phyloP scores from a whole-genome alignment of 2,113 vertebrate genomes.

The Isichthys henryi region DNA sequence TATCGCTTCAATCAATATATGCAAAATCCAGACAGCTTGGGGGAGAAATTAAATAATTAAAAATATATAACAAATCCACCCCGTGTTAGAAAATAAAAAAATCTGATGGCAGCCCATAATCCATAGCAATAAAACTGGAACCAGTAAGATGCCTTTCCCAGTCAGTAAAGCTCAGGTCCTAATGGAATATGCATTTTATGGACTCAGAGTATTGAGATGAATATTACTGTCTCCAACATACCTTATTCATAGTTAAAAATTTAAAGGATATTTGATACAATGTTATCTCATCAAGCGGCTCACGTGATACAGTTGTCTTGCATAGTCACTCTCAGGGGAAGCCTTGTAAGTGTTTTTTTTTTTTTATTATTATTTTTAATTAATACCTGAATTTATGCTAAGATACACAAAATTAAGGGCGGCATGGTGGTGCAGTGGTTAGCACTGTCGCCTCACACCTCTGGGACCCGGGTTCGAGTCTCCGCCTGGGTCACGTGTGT shows the following conservation, averaged over 20 bases:
- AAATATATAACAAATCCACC: not conserved
- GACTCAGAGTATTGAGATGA: slow-evolving; percentile 64
- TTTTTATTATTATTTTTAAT: not conserved
- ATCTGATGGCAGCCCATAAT: not conserved
- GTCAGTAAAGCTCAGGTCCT: not conserved
- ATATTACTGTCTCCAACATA: slow-evolving; percentile 82
- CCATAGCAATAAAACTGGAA: not conserved
- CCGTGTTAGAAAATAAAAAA: not conserved
- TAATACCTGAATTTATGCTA: not conserved
- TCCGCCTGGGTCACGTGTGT: too few species aligned
- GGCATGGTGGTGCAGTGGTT: too few species aligned
- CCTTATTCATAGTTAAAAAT: slow-evolving; percentile 76
- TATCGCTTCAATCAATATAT: not conserved
- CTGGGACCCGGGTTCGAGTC: too few species aligned
- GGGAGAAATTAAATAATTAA: not conserved
- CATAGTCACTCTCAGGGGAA: not conserved
- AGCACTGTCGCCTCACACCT: too few species aligned
- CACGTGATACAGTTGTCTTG: slow-evolving; percentile 31
- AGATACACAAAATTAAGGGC: not conserved
- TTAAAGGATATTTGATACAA: slow-evolving; percentile 53
- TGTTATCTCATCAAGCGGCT: slow-evolving; percentile 48
- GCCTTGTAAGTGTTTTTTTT: not conserved
- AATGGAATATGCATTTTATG: slow-evolving; percentile 13
- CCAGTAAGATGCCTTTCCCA: not conserved
- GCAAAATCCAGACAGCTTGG: not conserved